Base-by-base conservation (phyloP, 1,140 invertebrate species). In the Bombus confusus region DNA sequence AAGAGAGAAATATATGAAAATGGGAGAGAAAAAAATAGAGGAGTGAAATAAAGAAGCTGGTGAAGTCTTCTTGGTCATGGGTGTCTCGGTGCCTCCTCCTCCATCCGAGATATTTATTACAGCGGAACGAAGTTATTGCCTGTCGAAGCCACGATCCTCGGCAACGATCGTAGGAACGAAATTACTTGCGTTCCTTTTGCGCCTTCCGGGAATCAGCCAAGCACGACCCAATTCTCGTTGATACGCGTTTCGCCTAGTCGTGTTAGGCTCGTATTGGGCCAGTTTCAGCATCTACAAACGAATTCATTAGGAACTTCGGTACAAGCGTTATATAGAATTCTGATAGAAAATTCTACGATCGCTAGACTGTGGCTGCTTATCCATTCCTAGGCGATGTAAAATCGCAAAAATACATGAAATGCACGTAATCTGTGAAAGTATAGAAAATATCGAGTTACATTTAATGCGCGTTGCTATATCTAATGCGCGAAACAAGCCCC, bases 31-130 rank as follows among this genome's bases (percentile, higher is more conserved):
- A 39, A 28, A 52, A 62, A 64, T 22, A 10, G 0, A 37, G 22
- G 31, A 69, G 28, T 25, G 28, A 39, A 84, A 47, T 22, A 66
- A 52, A 83, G 37, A 43, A 41, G 39, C 9, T 3, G 75, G 28
- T 22, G 37, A 15, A 37, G 34, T 57, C 5, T 59, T 77, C 28
- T 41, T 64, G n/a, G 37, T 66, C 62, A 28, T 34, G 34, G 10
- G 64, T 69, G 18, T 47, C 71, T 68, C 47, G 13, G 25, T 13
- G 3, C n/a, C 37, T 28, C 64, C 37, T 28, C 64, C 43, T 74
- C 37, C 28, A 57, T 47, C 47, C 83, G 83, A 81, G 75, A 89
- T 89, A 89, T 86, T 88, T 89, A 89, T 88, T 86, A 86, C 77
- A 69, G 75, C 71, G 77, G 64, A 81, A 66, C 59, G 73, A 88